phyloP scores from a whole-genome alignment of 2,113 vertebrate genomes.

The western clawed frog (Xenopus tropicalis) region UCB_Xtro_10.0 CM004448.2:115468501-115469000 shows the following conservation, averaged over 20 bases:
- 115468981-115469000: too few species aligned
- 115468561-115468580: conserved; percentile 13
- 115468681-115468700: conserved; percentile 14
- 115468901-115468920: too few species aligned
- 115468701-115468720: conserved; percentile 15
- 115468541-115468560: conserved; percentile 34
- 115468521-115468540: conserved; percentile 10
- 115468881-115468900: too few species aligned
- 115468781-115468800: too few species aligned
- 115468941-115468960: too few species aligned
- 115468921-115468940: too few species aligned
- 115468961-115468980: too few species aligned
- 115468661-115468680: conserved; percentile 30
- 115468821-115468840: too few species aligned
- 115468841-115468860: too few species aligned
- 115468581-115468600: background rate
- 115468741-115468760: conserved; percentile 28
- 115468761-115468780: background rate
- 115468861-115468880: too few species aligned
- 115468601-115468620: conserved; percentile 5
- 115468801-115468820: too few species aligned
- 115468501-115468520: conserved; percentile 15
- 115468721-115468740: background rate
- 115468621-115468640: background rate
- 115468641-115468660: conserved; percentile 6